Percentiles rank a stretch among this genome's conserved stretches.
These are phyloP conservation scores for Sesia apiformis DNA, from an alignment of 2,888 invertebrate species.

Conservation along the genomic window DNA sequence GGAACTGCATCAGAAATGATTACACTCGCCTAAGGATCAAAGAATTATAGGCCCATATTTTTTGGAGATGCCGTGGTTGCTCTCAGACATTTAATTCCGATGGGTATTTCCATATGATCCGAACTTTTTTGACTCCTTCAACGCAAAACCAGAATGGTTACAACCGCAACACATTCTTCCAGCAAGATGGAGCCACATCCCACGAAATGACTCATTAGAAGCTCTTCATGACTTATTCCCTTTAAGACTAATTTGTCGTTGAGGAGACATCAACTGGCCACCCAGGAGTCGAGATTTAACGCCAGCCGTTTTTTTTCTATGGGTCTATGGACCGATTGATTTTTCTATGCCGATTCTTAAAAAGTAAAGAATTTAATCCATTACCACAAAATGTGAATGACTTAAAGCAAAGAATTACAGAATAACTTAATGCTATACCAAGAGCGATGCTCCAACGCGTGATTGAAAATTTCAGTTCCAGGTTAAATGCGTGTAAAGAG, in stretches of 20 bases:
- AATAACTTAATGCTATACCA: no score
- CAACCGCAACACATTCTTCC: constrained; percentile 8
- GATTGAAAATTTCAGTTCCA: neutral
- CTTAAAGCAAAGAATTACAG: no score
- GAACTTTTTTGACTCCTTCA: constrained; percentile 1
- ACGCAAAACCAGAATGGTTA: constrained; percentile 6
- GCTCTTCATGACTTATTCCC: neutral
- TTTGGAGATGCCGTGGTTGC: constrained; percentile 5
- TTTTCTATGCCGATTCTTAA: no score
- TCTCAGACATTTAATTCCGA: constrained; percentile 9
- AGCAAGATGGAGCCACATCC: constrained; percentile 7
- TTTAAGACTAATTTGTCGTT: neutral
- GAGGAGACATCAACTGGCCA: no score
- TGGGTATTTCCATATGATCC: constrained; percentile 7
- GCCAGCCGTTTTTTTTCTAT: no score
- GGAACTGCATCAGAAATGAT: constrained; percentile 7
- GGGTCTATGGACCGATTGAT: no score
- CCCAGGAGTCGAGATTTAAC: no score
- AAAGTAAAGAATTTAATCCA: no score
- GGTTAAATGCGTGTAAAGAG: neutral
- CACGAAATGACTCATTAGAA: neutral
- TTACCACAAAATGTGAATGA: no score
- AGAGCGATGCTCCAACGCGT: constrained; percentile 3
- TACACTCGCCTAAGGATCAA: constrained; percentile 8
- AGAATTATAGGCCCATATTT: constrained; percentile 14